Evolutionary conservation across 2,113 vertebrate genomes (phyloP).

Genomic region (Gopherus evgoodei): DNA sequence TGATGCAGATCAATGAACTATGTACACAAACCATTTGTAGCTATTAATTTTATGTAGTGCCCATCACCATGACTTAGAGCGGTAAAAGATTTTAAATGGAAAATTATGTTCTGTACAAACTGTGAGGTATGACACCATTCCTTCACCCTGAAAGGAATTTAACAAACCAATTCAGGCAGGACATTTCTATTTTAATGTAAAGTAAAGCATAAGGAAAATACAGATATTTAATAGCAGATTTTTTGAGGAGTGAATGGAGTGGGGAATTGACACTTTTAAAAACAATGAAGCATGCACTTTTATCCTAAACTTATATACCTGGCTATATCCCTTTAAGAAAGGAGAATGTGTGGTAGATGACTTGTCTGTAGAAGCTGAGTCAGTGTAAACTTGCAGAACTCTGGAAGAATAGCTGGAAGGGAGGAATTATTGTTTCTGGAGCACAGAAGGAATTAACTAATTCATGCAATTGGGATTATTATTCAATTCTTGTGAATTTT

Average conservation of each 20-base stretch:
- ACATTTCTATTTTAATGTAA: not conserved
- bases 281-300: too few species aligned
- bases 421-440: not conserved
- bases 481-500: not conserved
- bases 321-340: too few species aligned
- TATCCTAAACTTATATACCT: too few species aligned
- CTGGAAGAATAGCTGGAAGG: too few species aligned
- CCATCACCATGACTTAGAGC: too few species aligned
- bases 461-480: not conserved
- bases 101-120: not conserved
- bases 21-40: too few species aligned
- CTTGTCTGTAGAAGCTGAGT: too few species aligned
- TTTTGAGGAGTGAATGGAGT: not conserved
- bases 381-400: too few species aligned
- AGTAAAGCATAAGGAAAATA: not conserved
- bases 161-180: not conserved
- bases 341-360: too few species aligned
- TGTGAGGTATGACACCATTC: not conserved
- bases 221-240: not conserved
- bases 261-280: too few species aligned
- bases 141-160: not conserved
- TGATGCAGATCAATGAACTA: too few species aligned
- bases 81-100: not conserved
- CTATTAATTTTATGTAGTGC: too few species aligned
- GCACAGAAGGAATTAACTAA: not conserved